Base-by-base conservation (phyloP, 2,888 invertebrate species). In the Sussaba pulchella region DNA sequence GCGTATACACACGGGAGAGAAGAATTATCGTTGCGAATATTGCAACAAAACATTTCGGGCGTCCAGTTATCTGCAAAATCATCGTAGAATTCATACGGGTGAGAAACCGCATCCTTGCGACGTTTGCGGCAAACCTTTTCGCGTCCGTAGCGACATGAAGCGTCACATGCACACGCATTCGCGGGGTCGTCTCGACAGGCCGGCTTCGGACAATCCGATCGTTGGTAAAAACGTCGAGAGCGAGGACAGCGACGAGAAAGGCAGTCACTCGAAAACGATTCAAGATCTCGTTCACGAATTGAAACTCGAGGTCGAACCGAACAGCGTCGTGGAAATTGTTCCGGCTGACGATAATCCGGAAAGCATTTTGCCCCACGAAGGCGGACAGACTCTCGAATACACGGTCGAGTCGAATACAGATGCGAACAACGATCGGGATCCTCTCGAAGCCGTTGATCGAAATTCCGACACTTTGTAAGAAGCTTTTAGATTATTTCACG, bases 11-110 rank as follows among this genome's bases (percentile, higher is more conserved):
- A 97, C 97, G 0, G 96, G 97, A 9, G 98, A 98, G 90, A 94
- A 96, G 69, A 97, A 97, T 92, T 98, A 97, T 92, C 95, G 96
- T 86, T 98, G 98, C 90, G 96, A 97, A 84, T 96, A 94, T 90
- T 98, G 98, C 90, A 94, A 94, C 82, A 98, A 97, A 92, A 95
- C 95, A 21, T 98, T 98, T 93, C 93, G 98, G 50, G 97, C 98
- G 9, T 96, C 97, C 59, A 97, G 96, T 5, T 98, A 98, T 92
- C 91, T 97, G 9, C 96, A 96, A 87, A 96, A 95, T 87, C 98
- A 98, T 91, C 94, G 97, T 86, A 93, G 97, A 82, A 97, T 97
- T 74, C 98, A 98, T 87, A 98, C 98, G 17, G 97, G 96, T 2
- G 96, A 96, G 88, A 96, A 96, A 84, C 97, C 97, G 0, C 95